Base-by-base conservation (phyloP, 2,113 vertebrate species). In the Menidia beryllina region DNA sequence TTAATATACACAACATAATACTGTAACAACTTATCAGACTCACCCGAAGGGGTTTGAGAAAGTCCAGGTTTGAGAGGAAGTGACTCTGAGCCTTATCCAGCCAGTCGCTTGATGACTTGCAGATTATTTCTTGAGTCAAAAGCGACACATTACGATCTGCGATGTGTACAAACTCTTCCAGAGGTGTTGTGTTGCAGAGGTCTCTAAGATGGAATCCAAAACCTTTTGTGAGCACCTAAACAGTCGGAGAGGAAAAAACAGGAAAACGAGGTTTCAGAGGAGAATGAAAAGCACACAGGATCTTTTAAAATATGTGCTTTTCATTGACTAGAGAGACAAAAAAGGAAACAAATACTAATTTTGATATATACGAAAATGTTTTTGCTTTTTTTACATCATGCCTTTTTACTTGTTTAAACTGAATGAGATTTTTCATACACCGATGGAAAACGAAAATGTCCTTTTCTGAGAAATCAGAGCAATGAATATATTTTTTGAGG, bases 31-130 rank as follows among this genome's bases (percentile, higher is more conserved):
- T n/a, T 13, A 27, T 7, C 51, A 7, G 36, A 80, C 94, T 95
- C 80, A 97, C 96, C 85, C 93, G 86, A 68, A 96, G 91, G 0
- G 96, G 95, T 80, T 95, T 97, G 21, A 97, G 71, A 74, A 95
- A 94, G 91, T 96, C 92, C 78, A 97, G 71, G 72, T 97, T 96
- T 53, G 93, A 94, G 76, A 81, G 93, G 65, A 97, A 95, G 63
- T 90, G 90, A 63, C 72, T 91, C 60, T 96, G 95, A 0, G 94
- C 91, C 24, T 89, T 84, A 80, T 87, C 78, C 19, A 96, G 92
- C 83, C 94, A 94, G 39, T 95, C 93, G 26, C 89, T 87, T 25
- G 96, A 88, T 48, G 95, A 92, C 3, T 85, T 84, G 79, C 96
- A 97, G 70, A 97, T 88, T 24, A 95, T 94, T 10, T 91, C 86